Evolutionary conservation across 2,888 invertebrate genomes (phyloP).

Genomic region (Torymus tubicola): DNA sequence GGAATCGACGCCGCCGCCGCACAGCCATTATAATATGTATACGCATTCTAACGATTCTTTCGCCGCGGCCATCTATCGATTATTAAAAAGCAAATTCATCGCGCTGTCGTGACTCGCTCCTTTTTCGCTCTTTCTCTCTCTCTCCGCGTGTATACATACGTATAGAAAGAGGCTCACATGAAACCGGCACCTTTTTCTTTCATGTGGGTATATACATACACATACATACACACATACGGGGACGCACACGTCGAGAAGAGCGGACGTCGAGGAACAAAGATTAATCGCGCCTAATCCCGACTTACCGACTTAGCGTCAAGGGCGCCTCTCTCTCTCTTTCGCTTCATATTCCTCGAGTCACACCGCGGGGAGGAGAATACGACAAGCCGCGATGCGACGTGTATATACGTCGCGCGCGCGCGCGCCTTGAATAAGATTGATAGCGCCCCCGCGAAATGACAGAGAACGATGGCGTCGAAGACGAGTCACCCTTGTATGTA

Average conservation of each 20-base stretch:
- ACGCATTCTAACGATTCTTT: constrained; percentile 51
- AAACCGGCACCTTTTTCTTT: background rate
- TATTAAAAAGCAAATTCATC: constrained; percentile 55
- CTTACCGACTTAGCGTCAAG: constrained; percentile 55
- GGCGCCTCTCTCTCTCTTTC: constrained; percentile 26
- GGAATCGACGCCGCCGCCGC: background rate
- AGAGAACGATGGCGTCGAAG: constrained; percentile 14
- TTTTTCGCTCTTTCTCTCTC: constrained; percentile 33
- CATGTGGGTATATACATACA: background rate
- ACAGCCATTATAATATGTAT: background rate
- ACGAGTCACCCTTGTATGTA: background rate
- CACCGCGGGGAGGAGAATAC: constrained; percentile 49
- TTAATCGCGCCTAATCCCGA: constrained; percentile 61
- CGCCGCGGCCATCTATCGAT: constrained; percentile 37
- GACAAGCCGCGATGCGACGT: constrained; percentile 41
- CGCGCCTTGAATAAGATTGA: constrained; percentile 55
- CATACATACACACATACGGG: background rate
- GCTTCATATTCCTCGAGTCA: constrained; percentile 55
- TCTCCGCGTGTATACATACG: background rate
- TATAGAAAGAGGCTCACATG: background rate
- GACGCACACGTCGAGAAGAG: background rate
- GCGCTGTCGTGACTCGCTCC: constrained; percentile 58
- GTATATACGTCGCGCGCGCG: background rate
- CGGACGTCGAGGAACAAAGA: constrained; percentile 59
- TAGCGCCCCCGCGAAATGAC: constrained; percentile 25